Conservation (phyloP, 2,113 vertebrate species). For the Cyphomyrus plagiostoma region DNA sequence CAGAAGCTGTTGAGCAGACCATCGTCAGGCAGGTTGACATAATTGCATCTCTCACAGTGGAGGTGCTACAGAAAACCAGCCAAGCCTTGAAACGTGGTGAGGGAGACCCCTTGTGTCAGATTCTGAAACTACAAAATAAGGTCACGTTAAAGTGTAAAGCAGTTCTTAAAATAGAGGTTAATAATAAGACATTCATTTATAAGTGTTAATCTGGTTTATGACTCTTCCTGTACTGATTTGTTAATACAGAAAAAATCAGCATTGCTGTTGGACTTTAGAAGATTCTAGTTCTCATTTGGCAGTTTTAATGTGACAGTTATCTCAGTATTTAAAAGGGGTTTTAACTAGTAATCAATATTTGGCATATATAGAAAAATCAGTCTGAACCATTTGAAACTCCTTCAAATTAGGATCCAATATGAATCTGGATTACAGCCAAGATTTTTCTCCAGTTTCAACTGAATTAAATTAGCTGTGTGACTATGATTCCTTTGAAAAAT, state of each 20-base stretch:
- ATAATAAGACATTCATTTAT: background rate
- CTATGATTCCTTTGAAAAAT: background rate
- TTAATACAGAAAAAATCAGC: background rate
- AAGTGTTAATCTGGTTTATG: background rate
- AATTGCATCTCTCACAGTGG: conserved; percentile 85
- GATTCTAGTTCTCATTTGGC: background rate
- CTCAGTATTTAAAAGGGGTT: background rate
- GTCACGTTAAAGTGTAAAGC: background rate
- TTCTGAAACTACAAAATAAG: background rate
- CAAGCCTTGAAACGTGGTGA: conserved; percentile 92
- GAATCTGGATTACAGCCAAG: background rate
- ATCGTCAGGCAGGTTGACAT: conserved; percentile 90
- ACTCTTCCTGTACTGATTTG: background rate
- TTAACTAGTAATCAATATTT: background rate
- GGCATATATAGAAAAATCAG: background rate
- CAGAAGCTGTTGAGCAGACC: conserved; percentile 82
- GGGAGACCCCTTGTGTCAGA: conserved; percentile 26
- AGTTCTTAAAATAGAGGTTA: background rate
- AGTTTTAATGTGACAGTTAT: background rate
- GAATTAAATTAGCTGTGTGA: background rate
- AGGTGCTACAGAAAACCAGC: conserved; percentile 92
- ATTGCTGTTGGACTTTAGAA: background rate
- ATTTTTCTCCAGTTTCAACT: background rate
- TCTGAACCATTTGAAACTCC: background rate
- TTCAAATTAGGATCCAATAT: background rate